Base-by-base conservation (phyloP, 2,797 vertebrate species). In the Thalassophryne amazonica region DNA sequence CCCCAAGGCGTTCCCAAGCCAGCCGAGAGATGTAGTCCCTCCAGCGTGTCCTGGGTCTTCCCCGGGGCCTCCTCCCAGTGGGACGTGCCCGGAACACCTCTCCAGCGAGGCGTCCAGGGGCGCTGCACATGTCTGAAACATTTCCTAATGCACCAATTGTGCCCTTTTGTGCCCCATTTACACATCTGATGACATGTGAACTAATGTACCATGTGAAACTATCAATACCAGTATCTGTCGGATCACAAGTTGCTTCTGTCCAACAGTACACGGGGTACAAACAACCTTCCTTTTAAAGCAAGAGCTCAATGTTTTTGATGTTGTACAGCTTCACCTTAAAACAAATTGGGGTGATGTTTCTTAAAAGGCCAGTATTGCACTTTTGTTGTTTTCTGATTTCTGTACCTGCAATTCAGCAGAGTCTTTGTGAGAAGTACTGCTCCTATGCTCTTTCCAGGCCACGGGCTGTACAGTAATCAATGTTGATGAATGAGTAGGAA, bases 401-500 rank as follows among this genome's bases (percentile, higher is more conserved):
- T 79, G 76, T 71, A 78, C 75, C 74, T 78, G 61, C 67, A 58
- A 84, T 88, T 89, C 86, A 82, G 83, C 82, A 86, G 80, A 73
- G 63, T 84, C 74, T 84, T 89, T 86, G 83, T 86, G 78, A 86
- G 76, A 58, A 78, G 62, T 53, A 77, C 86, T 75, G 63, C 86
- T 90, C 79, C 89, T 82, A 59, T 83, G 78, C 71, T 81, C 78
- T 69, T 90, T 88, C 83, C 84, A 80, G 81, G 83, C 81, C 80
- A 72, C 66, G 74, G 91, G 89, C 89, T 85, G 53, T 53, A 89
- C 89, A 86, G 89, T 92, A 94, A 94, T 94, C 93, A 95, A 85
- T 91, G 92, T 92, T 94, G 94, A 97, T 94, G 93, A 95, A 94
- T 91, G 91, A 92, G 89, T 86, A 91, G 89, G 92, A 93, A 92